These are phyloP conservation scores for Saimiri boliviensis DNA, from an alignment of 2,113 vertebrate genomes.

Conservation along the genomic window DNA sequence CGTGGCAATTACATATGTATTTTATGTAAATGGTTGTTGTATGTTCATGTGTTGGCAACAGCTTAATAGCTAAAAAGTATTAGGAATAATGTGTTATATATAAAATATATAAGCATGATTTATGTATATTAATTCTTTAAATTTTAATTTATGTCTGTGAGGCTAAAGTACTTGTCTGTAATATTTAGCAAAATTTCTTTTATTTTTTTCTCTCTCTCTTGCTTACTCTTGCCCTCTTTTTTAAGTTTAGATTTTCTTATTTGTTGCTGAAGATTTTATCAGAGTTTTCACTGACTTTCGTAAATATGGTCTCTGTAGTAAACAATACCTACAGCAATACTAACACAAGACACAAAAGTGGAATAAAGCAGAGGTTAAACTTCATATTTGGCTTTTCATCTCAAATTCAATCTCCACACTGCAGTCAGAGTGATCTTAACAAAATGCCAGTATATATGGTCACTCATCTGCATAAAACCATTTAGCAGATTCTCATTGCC, in stretches of 20 bases:
- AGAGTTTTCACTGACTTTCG: not conserved
- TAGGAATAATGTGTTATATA: not conserved
- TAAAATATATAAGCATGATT: not conserved
- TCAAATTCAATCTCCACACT: not conserved
- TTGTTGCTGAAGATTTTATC: not conserved
- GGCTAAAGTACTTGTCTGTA: not conserved
- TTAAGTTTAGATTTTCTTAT: not conserved
- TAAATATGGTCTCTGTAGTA: not conserved
- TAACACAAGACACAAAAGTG: not conserved
- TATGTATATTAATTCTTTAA: not conserved
- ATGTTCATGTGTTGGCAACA: not conserved
- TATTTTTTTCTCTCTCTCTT: not conserved
- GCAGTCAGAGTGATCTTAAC: not conserved
- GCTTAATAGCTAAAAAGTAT: not conserved
- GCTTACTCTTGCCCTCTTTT: not conserved
- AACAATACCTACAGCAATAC: not conserved
- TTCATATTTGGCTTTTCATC: not conserved
- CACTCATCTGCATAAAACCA: not conserved
- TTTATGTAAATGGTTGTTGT: not conserved
- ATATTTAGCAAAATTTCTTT: not conserved
- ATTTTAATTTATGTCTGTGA: not conserved
- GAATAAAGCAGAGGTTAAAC: not conserved
- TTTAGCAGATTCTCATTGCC: not conserved
- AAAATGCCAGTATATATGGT: not conserved
- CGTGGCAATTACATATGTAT: not conserved